Evolutionary conservation across 1,140 invertebrate genomes (phyloP).

Genomic region (Megalopta genalis): DNA sequence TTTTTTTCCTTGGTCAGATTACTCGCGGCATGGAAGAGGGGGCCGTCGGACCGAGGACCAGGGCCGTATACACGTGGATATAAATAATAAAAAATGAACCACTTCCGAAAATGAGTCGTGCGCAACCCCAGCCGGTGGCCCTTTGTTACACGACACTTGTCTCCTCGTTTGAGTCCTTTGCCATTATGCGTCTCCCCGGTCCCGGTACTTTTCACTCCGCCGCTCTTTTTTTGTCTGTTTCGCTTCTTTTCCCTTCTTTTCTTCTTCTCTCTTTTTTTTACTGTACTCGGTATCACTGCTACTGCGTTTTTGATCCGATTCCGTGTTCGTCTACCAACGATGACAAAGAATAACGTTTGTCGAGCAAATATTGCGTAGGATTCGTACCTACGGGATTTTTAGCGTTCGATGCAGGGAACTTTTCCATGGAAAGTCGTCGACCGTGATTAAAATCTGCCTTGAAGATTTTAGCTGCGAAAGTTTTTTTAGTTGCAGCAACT

Average conservation of each 20-base stretch:
- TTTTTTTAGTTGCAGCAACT: too few species aligned
- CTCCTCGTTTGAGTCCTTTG: conserved; percentile 48
- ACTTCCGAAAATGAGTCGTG: conserved; percentile 59
- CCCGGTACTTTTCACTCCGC: background rate
- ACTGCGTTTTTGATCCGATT: conserved; percentile 30
- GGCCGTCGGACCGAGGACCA: background rate
- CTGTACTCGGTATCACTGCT: background rate
- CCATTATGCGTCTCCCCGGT: conserved; percentile 18
- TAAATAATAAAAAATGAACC: conserved; percentile 59
- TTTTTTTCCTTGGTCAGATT: background rate
- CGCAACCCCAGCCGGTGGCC: conserved; percentile 19
- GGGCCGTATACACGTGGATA: conserved; percentile 6
- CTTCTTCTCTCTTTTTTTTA: background rate
- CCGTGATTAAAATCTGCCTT: too few species aligned
- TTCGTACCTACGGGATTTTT: too few species aligned
- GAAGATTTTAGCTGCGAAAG: too few species aligned
- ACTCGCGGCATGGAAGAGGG: background rate
- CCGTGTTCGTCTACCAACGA: background rate
- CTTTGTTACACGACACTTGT: conserved; percentile 49
- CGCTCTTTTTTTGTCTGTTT: background rate
- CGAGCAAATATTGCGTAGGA: background rate
- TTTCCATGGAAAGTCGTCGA: too few species aligned
- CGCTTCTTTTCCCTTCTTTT: background rate
- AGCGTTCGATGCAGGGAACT: too few species aligned
- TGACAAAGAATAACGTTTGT: background rate